These are phyloP conservation scores for Paraescarpia echinospica DNA, from an alignment of 1,140 invertebrate genomes.

Conservation along the genomic window DNA sequence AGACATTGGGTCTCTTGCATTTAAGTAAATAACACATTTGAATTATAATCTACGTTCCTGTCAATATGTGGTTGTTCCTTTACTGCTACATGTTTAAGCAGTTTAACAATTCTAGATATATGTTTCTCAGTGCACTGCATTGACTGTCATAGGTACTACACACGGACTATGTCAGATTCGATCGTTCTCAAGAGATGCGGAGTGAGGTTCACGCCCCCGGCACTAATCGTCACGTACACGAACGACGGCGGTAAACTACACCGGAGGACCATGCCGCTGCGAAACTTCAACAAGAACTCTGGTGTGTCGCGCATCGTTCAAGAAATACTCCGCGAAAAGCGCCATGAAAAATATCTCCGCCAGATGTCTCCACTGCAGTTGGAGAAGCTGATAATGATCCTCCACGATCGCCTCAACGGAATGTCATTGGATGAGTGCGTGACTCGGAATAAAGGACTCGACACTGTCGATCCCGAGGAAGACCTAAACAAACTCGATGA, in stretches of 20 bases:
- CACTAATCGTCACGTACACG: conserved; percentile 52
- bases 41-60: not conserved
- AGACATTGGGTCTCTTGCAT: not conserved
- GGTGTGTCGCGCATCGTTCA: conserved; percentile 39
- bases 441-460: conserved; percentile 44
- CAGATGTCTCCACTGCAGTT: conserved; percentile 46
- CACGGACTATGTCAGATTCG: not conserved
- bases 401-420: conserved; percentile 50
- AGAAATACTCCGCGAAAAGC: conserved; percentile 41
- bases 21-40: not conserved
- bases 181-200: conserved; percentile 48
- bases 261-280: conserved; percentile 54
- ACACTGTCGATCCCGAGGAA: conserved; percentile 57
- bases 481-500: conserved; percentile 61
- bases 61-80: no score
- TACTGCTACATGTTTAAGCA: not conserved
- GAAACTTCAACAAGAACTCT: conserved; percentile 51
- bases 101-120: not conserved
- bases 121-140: not conserved
- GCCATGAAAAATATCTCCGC: conserved; percentile 47
- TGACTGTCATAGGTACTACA: not conserved
- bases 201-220: conserved; percentile 53
- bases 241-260: conserved; percentile 42
- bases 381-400: conserved; percentile 46
- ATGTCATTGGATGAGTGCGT: conserved; percentile 54